Conservation (phyloP, 2,113 vertebrate species). For the Calyptomena viridis region DNA sequence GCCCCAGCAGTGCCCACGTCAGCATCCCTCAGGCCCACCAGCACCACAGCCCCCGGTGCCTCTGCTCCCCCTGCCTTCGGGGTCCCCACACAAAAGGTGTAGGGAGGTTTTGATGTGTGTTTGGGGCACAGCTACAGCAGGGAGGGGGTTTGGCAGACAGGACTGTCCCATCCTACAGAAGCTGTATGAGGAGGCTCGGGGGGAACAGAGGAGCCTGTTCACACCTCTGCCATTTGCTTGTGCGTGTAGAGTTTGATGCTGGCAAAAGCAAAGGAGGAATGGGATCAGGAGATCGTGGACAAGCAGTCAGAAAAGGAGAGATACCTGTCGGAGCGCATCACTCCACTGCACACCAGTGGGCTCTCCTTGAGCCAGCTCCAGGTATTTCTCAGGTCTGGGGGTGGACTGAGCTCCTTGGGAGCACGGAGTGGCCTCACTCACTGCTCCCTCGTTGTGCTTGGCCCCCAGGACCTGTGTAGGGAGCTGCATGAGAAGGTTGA, state of each 20-base stretch:
- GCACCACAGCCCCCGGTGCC: fast-evolving
- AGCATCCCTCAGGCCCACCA: not conserved
- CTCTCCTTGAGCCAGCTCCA: constrained; percentile 85
- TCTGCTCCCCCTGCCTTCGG: not conserved
- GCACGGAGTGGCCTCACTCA: fast-evolving
- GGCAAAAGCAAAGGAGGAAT: constrained; percentile 90
- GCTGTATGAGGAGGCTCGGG: fast-evolving
- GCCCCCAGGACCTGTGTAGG: constrained; percentile 84
- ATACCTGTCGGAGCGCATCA: constrained; percentile 84
- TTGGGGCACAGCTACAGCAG: not conserved
- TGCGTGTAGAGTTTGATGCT: constrained; percentile 87
- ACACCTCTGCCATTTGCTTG: not conserved
- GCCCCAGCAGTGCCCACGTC: not conserved
- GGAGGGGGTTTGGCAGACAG: not conserved
- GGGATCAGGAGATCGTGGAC: constrained; percentile 86
- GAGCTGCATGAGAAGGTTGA: constrained; percentile 88
- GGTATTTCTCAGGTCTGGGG: constrained; percentile 53
- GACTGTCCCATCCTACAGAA: not conserved
- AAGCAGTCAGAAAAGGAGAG: constrained; percentile 86
- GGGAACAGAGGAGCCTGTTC: not conserved
- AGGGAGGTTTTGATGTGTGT: not conserved
- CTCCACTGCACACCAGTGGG: constrained; percentile 73
- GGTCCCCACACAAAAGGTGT: not conserved
- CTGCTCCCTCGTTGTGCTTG: fast-evolving
- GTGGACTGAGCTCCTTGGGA: not conserved